Evolutionary conservation across 2,113 vertebrate genomes (phyloP).

Genomic region (Oryzias woworae): DNA sequence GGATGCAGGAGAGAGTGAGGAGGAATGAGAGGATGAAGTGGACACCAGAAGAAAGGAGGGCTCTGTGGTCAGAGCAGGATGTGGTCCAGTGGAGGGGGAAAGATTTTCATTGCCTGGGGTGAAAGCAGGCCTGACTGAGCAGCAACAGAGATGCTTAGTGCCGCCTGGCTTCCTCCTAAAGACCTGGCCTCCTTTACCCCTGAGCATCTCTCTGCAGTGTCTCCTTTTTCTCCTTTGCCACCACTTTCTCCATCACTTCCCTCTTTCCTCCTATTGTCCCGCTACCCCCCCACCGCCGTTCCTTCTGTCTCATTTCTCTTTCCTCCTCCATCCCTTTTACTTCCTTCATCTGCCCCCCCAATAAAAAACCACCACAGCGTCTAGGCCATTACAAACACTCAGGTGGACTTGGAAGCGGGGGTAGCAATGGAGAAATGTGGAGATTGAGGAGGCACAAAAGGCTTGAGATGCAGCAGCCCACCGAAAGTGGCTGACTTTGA

Average conservation of each 20-base stretch:
- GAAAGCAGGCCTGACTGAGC: conserved; percentile 93
- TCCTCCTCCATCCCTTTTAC: conserved; percentile 49
- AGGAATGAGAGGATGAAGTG: conserved; percentile 36
- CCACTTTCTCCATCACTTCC: conserved; percentile 65
- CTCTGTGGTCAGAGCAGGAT: conserved; percentile 42
- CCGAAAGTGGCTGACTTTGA: conserved; percentile 88
- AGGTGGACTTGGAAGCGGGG: conserved; percentile 80
- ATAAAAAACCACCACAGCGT: conserved; percentile 62
- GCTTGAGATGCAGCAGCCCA: conserved; percentile 58
- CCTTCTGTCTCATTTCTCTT: conserved; percentile 62
- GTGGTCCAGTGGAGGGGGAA: conserved; percentile 50
- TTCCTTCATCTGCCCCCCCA: conserved; percentile 33
- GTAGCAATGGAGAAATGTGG: conserved; percentile 71
- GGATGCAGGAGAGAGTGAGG: conserved; percentile 15
- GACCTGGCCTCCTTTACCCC: conserved; percentile 83
- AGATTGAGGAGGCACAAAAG: conserved; percentile 67
- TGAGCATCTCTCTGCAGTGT: conserved; percentile 72
- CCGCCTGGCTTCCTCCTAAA: conserved; percentile 95
- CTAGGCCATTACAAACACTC: conserved; percentile 95
- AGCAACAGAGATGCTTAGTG: conserved; percentile 93
- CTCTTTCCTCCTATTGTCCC: conserved; percentile 61
- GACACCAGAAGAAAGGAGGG: conserved; percentile 30
- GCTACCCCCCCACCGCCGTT: conserved; percentile 61
- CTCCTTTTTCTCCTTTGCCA: conserved; percentile 66
- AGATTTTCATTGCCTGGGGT: conserved; percentile 88